These are phyloP conservation scores for Lampris incognitus DNA, from an alignment of 2,113 vertebrate species.

Conservation along the genomic window DNA sequence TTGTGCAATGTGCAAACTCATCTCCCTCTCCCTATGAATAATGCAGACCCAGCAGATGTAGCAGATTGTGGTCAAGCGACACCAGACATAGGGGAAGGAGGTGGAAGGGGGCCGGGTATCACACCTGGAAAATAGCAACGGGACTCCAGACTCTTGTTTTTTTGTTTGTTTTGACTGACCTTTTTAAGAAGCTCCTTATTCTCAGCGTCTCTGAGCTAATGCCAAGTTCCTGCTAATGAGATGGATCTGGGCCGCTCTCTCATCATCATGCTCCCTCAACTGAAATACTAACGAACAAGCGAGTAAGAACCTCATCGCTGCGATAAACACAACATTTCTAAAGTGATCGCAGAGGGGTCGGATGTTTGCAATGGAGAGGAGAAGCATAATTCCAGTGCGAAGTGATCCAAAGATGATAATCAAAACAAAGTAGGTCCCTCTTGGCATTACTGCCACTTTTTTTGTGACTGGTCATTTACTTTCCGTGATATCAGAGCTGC, in stretches of 20 bases:
- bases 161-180: conserved; percentile 66
- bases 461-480: neutral
- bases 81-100: conserved; percentile 42
- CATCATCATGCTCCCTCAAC: conserved; percentile 38
- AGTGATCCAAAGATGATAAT: conserved; percentile 1
- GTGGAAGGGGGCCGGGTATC: conserved; percentile 28
- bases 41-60: conserved; percentile 58
- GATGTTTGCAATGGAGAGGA: neutral
- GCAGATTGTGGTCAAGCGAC: conserved; percentile 50
- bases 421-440: neutral
- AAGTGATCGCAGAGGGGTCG: neutral
- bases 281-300: conserved; percentile 50
- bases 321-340: neutral
- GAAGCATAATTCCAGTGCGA: neutral
- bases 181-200: conserved; percentile 60
- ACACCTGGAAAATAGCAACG: conserved; percentile 51
- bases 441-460: conserved; percentile 4
- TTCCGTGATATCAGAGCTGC: conserved; percentile 10
- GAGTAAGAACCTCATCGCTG: conserved; percentile 10
- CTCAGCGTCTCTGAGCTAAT: conserved; percentile 39
- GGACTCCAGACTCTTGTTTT: conserved; percentile 48
- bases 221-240: conserved; percentile 56
- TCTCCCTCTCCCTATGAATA: conserved; percentile 54
- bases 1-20: conserved; percentile 23
- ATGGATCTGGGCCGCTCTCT: conserved; percentile 58